Conservation (phyloP, 2,797 vertebrate genomes). For the Cygnus olor region DNA sequence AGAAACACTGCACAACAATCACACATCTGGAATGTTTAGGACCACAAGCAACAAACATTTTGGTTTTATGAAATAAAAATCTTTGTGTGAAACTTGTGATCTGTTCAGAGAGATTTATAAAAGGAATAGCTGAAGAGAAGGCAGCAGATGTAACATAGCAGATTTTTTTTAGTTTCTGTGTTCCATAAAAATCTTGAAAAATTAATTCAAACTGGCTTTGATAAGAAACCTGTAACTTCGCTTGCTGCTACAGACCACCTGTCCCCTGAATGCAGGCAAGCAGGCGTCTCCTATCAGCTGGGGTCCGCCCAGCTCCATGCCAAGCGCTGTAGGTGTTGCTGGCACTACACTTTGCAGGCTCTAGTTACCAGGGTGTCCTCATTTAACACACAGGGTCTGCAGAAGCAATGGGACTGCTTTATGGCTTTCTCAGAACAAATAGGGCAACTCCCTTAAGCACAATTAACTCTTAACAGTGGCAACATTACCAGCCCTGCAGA, state of each 20-base stretch:
- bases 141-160: not conserved
- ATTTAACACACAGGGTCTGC: fast-evolving
- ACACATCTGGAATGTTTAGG: not conserved
- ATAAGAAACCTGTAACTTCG: not conserved
- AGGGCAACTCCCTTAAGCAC: not conserved
- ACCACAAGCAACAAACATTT: not conserved
- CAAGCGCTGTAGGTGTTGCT: not conserved
- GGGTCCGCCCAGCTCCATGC: not conserved
- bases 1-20: not conserved
- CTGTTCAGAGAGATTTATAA: not conserved
- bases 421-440: not conserved
- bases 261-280: fast-evolving
- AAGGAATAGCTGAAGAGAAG: not conserved
- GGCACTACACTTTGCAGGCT: not conserved
- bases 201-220: not conserved
- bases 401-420: not conserved
- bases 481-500: not conserved
- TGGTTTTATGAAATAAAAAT: not conserved
- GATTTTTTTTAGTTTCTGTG: not conserved
- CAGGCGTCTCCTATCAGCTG: not conserved
- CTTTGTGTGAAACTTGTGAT: not conserved
- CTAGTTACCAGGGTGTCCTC: not conserved
- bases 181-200: not conserved
- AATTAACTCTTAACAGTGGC: not conserved
- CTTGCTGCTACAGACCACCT: not conserved